Evolutionary conservation across 2,113 vertebrate genomes (phyloP), one percentile per base, ranked within the genome.

Genomic region (Scatophagus argus): DNA sequence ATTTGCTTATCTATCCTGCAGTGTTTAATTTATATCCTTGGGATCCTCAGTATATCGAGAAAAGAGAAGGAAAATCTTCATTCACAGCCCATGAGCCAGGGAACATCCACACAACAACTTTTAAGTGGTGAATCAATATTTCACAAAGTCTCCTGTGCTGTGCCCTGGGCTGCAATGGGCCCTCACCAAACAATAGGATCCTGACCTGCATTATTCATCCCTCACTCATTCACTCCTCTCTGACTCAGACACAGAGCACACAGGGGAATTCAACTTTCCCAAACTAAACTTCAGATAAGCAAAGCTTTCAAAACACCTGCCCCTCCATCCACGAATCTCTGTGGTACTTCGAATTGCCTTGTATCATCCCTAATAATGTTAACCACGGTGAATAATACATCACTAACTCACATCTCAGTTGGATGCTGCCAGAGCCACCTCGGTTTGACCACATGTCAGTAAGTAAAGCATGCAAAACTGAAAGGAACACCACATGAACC

Each of bases 171-270:
- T 77, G 71, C 61, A 46, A 44, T 62, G 59, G 72, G 81, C 74
- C 81, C 70, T 79, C 71, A 34, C 55, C 56, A 86, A 88, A 93
- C 93, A 93, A 93, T 92, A 79, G 84, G 29, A 79, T 81, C 77
- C 82, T 70, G 82, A 85, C 52, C 85, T 93, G 88, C 91, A 93
- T 93, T 91, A 93, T 93, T 93, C 78, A 93, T 90, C 85, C 71
- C 52, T 78, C 75, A 77, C 59, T 79, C 84, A 72, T 88, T 86
- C 77, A 74, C 59, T 73, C 63, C 49, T 86, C 55, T 81, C 70
- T 32, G 60, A 84, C 61, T 75, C 65, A 59, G 58, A 70, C 49
- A 29, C 79, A 39, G 16, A 52, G 25, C 46, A 47, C 85, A 70
- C 78, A 16, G 47, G 81, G 83, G 83, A 76, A 73, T 69, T 78